Percentiles rank a stretch among this genome's conserved stretches.
These are phyloP conservation scores for Scotopteryx bipunctaria DNA, from an alignment of 2,888 invertebrate genomes.

Conservation along the genomic window DNA sequence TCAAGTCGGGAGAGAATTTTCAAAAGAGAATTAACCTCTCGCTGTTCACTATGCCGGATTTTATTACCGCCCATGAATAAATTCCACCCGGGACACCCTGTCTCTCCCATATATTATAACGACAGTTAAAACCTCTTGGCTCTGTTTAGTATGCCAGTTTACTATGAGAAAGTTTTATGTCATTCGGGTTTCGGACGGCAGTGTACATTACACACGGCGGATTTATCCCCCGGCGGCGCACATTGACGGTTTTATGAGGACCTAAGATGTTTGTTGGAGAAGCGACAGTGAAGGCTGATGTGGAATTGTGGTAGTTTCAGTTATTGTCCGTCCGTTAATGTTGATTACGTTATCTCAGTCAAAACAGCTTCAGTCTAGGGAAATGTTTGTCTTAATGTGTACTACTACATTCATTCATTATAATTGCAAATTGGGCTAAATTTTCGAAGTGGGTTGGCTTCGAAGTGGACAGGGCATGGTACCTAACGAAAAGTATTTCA, in stretches of 20 bases:
- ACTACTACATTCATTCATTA: constrained; percentile 9
- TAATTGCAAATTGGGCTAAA: not conserved
- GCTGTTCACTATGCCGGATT: constrained; percentile 68
- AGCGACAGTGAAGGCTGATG: constrained; percentile 27
- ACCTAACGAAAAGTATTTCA: no score
- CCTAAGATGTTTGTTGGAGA: constrained; percentile 25
- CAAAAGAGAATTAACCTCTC: constrained; percentile 66
- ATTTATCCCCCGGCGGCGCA: constrained; percentile 6
- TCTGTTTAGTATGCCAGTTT: constrained; percentile 57
- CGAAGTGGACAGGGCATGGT: no score
- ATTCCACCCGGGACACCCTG: constrained; percentile 63
- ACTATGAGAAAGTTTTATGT: constrained; percentile 48
- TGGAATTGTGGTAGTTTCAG: constrained; percentile 26
- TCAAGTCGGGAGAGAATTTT: constrained; percentile 49
- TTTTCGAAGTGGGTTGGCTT: no score
- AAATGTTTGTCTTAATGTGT: constrained; percentile 16
- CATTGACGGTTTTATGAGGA: constrained; percentile 20
- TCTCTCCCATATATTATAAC: constrained; percentile 70
- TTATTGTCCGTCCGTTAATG: constrained; percentile 20
- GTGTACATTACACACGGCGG: constrained; percentile 41
- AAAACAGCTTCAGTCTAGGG: constrained; percentile 22
- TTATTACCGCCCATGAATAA: constrained; percentile 79
- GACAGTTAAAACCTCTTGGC: constrained; percentile 58
- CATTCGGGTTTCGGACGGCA: constrained; percentile 42
- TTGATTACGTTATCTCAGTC: constrained; percentile 29